Evolutionary conservation across 2,888 invertebrate genomes (phyloP), one percentile per base, ranked within the genome.

Genomic region (Polietes domitor): DNA sequence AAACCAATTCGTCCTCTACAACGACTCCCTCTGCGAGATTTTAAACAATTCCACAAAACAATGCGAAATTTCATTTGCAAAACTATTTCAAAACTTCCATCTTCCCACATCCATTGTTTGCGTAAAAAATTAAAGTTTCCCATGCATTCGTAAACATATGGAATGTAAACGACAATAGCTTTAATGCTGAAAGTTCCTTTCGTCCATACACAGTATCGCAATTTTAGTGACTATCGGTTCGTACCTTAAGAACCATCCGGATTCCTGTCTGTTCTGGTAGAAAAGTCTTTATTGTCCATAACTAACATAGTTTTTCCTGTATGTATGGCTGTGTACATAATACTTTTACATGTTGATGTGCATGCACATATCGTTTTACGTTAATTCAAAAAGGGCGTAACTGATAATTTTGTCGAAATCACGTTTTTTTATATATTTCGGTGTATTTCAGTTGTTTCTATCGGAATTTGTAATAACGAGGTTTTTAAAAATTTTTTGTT

Each of bases 251-350:
- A 32, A 32, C 9, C n/a, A n/a, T n/a, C n/a, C n/a, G n/a, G 32
- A 41, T 10, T 41, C 5, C 0, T 53, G 19, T 65, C 41, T n/a
- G 65, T 37, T 19, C 65, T 65, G 9, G 12, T 9, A 65, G 65
- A 21, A 3, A 15, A 41, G 3, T 41, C 65, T 41, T 65, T 65
- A 65, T 65, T 65, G 65, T 65, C 19, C 65, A 17, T 41, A 65
- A 65, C 32, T 65, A 41, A 41, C 4, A 7, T 10, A 41, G 10
- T 65, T 65, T 21, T 65, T 41, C n/a, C 37, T 41, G 7, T 19
- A 17, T n/a, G 28, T 28, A 61, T 61, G 61, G 17, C 19, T 15
- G 2, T 61, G 28, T 32, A 37, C 63, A 63, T 17, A 32, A 17
- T 3, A 63, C 28, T 4, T 32, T 1, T 55, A 21, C 19, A 58